phyloP scores from a whole-genome alignment of 2,888 invertebrate genomes.

The Nomada lathburiana region DNA sequence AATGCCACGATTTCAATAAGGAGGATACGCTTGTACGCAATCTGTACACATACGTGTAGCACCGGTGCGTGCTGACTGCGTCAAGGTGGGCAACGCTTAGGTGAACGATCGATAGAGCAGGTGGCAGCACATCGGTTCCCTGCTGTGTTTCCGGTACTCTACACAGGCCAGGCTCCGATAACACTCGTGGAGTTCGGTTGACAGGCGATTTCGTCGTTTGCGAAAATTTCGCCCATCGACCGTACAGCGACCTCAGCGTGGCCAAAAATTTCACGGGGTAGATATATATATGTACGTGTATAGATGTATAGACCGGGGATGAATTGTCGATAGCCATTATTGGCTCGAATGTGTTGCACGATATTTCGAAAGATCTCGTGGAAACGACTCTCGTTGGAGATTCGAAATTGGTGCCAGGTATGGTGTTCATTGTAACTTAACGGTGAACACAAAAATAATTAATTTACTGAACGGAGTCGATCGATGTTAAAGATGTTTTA shows the following conservation, averaged over 20 bases:
- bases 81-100: slow-evolving; percentile 56
- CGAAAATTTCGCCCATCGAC: slow-evolving; percentile 39
- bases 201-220: slow-evolving; percentile 59
- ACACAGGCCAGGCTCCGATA: slow-evolving; percentile 69
- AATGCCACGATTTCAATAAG: too few species aligned
- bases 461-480: too few species aligned
- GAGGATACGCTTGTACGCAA: too few species aligned
- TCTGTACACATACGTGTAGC: not conserved
- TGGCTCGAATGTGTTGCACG: not conserved
- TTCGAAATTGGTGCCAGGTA: too few species aligned
- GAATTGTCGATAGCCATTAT: not conserved
- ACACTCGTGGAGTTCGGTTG: slow-evolving; percentile 66
- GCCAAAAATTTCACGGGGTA: not conserved
- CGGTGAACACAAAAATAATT: too few species aligned
- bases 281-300: too few species aligned
- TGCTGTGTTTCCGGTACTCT: slow-evolving; percentile 78
- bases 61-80: slow-evolving; percentile 38
- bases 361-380: not conserved
- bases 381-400: too few species aligned
- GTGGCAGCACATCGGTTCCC: slow-evolving; percentile 81
- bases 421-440: too few species aligned
- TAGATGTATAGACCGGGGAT: not conserved
- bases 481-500: too few species aligned
- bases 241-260: not conserved
- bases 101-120: slow-evolving; percentile 82